Percentiles rank a stretch among this genome's conserved stretches.
Evolutionary conservation across 2,797 vertebrate genomes (phyloP).

Genomic region (Xiphophorus birchmanni): DNA sequence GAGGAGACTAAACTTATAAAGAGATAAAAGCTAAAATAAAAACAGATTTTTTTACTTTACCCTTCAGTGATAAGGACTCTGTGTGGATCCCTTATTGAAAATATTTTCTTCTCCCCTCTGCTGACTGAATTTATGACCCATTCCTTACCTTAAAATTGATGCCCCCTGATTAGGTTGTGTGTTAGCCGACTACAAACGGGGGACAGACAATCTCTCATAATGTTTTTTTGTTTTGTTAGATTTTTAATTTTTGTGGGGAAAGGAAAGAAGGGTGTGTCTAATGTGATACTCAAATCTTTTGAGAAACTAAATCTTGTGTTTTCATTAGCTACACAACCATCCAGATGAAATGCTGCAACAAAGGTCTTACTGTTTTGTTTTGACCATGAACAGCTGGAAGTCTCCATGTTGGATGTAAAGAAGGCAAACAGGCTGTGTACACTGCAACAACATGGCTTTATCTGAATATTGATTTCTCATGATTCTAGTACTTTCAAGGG

Average conservation of each 20-base stretch:
- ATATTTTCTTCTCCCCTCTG: background rate
- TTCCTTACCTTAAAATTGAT: background rate
- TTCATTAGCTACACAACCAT: no score
- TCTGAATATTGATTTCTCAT: background rate
- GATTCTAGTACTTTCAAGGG: background rate
- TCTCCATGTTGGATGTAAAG: background rate
- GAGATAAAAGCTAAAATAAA: background rate
- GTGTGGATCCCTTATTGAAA: background rate
- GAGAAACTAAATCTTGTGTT: no score
- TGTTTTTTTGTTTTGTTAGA: no score
- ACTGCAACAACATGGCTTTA: background rate
- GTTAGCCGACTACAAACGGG: background rate
- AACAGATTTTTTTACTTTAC: background rate
- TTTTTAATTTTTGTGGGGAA: no score
- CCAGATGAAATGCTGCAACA: no score
- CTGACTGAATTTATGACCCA: background rate
- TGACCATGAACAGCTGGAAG: background rate
- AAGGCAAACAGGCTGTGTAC: background rate
- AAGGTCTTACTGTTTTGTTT: background rate
- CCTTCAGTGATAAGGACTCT: background rate
- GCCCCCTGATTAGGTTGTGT: background rate
- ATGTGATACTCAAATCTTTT: no score
- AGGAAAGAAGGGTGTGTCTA: background rate
- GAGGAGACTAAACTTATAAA: background rate
- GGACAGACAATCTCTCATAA: no score